A percentile compares a stretch with the other conserved stretches of the same genome.
Conservation (phyloP, 2,888 invertebrate genomes). For the Pristionchus japonicus region DNA sequence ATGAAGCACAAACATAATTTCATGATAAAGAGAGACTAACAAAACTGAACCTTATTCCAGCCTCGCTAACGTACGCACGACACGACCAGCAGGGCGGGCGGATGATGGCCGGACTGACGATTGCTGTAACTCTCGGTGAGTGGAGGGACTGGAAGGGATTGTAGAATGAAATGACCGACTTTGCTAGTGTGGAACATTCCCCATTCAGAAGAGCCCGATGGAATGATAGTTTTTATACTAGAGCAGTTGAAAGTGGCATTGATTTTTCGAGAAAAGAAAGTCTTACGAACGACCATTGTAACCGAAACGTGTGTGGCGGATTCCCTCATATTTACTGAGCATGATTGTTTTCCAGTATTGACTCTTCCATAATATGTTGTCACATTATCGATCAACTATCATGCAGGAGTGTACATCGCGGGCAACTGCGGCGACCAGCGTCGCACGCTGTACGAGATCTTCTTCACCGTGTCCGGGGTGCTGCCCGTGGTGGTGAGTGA, state of each 20-base stretch:
- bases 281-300: too few relatives aligned
- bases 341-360: too few relatives aligned
- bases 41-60: neutral
- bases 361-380: too few relatives aligned
- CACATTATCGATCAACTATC: neutral
- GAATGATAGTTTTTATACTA: too few relatives aligned
- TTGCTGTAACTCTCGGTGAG: constrained; percentile 55
- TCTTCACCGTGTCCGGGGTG: constrained; percentile 54
- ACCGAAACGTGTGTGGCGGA: too few relatives aligned
- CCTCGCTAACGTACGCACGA: constrained; percentile 22
- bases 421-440: constrained; percentile 58
- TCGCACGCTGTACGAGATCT: constrained; percentile 57
- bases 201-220: too few relatives aligned
- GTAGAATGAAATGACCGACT: neutral
- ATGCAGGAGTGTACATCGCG: constrained; percentile 57
- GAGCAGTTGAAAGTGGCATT: too few relatives aligned
- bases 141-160: neutral
- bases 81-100: constrained; percentile 41
- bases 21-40: too few relatives aligned
- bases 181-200: too few relatives aligned
- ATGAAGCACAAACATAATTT: too few relatives aligned
- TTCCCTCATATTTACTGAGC: too few relatives aligned
- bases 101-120: constrained; percentile 53
- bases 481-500: constrained; percentile 53
- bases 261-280: too few relatives aligned